Conservation (phyloP, 2,113 vertebrate genomes). For the Hydrochoerus hydrochaeris region DNA sequence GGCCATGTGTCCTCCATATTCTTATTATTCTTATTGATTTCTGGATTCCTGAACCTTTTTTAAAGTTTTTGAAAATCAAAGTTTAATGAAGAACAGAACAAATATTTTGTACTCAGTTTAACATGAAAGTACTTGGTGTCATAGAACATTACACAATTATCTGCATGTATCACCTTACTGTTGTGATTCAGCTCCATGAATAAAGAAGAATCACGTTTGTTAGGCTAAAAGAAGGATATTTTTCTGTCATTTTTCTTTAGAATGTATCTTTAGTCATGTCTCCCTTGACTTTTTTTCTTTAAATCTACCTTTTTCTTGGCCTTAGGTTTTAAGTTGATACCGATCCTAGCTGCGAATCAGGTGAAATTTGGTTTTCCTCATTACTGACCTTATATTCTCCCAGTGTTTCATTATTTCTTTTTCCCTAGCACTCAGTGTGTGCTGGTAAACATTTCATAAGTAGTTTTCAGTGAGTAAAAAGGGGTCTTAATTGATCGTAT, state of each 20-base stretch:
- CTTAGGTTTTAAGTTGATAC: not conserved
- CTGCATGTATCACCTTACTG: conserved; percentile 23
- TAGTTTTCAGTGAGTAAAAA: not conserved
- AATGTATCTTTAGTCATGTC: not conserved
- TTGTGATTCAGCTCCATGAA: not conserved
- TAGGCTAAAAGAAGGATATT: not conserved
- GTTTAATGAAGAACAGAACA: conserved; percentile 25
- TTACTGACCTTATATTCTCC: conserved; percentile 17
- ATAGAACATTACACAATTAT: not conserved
- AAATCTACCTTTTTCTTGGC: not conserved
- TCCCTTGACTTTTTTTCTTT: not conserved
- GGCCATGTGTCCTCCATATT: not conserved
- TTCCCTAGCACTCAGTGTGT: not conserved
- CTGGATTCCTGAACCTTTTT: not conserved
- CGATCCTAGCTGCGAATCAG: conserved; percentile 1
- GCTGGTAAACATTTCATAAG: conserved; percentile 27
- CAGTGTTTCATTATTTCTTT: not conserved
- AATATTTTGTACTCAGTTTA: not conserved
- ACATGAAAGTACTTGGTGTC: not conserved
- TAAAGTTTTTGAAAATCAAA: conserved; percentile 19
- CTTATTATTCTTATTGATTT: conserved; percentile 1
- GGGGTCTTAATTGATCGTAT: not conserved
- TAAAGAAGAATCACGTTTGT: conserved; percentile 8
- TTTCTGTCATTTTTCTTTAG: conserved; percentile 4
- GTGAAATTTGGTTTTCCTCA: conserved; percentile 14